These are phyloP conservation scores for Pseudanteris insignis DNA, from an alignment of 2,888 invertebrate genomes.

Conservation along the genomic window DNA sequence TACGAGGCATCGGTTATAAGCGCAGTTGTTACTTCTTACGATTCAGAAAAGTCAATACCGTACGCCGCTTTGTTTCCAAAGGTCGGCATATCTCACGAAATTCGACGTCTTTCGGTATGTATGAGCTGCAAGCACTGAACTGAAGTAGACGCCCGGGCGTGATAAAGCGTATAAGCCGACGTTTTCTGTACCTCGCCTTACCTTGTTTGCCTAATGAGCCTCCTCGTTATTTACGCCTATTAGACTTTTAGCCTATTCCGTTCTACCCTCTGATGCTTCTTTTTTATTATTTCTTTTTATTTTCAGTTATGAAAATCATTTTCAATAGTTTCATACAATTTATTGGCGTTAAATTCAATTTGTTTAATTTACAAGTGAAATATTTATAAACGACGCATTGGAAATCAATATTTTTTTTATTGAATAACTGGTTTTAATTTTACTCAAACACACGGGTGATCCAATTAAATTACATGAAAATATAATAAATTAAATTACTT, in stretches of 20 bases:
- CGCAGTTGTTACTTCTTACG: constrained; percentile 21
- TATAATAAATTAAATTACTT: too few species aligned
- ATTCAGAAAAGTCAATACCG: constrained; percentile 34
- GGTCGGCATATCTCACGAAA: constrained; percentile 36
- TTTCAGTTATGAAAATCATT: too few species aligned
- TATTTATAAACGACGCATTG: too few species aligned
- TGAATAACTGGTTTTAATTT: too few species aligned
- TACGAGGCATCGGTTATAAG: constrained; percentile 16
- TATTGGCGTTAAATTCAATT: too few species aligned
- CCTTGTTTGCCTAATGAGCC: constrained; percentile 62
- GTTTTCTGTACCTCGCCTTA: constrained; percentile 53
- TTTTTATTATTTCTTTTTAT: too few species aligned
- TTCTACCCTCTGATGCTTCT: too few species aligned
- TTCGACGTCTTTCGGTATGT: constrained; percentile 17
- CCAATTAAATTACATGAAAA: too few species aligned
- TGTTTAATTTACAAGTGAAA: too few species aligned
- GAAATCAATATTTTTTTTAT: too few species aligned
- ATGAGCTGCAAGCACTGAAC: constrained; percentile 17
- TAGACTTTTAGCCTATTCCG: constrained; percentile 49
- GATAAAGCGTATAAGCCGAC: constrained; percentile 58
- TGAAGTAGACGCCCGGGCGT: constrained; percentile 40
- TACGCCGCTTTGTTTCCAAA: constrained; percentile 16
- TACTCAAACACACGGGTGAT: too few species aligned
- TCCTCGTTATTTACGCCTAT: constrained; percentile 62
- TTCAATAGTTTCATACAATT: too few species aligned